Conservation (phyloP, 2,888 invertebrate genomes). For the Zeuzera pyrina region DNA sequence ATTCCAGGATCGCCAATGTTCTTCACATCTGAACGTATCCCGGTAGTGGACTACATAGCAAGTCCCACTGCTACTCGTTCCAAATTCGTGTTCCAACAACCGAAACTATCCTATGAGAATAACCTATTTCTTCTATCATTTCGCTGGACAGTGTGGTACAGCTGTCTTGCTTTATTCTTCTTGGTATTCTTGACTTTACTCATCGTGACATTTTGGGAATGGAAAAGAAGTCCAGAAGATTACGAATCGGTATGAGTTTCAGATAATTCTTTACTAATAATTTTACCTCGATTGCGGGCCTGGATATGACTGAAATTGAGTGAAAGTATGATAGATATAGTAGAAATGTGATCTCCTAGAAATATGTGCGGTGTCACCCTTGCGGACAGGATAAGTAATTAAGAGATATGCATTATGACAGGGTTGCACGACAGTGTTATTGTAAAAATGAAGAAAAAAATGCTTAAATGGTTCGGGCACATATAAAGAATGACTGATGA, state of each 20-base stretch:
- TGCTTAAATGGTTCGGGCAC: too few relatives aligned
- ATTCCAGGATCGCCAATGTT: constrained; percentile 76
- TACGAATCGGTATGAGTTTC: constrained; percentile 20
- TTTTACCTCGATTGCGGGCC: too few relatives aligned
- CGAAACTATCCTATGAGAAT: constrained; percentile 79
- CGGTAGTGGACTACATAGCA: constrained; percentile 77
- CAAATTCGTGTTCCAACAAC: constrained; percentile 81
- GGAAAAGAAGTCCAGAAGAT: constrained; percentile 32
- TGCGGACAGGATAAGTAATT: too few relatives aligned
- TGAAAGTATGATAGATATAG: too few relatives aligned
- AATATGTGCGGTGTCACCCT: too few relatives aligned
- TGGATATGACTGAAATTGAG: too few relatives aligned
- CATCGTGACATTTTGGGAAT: constrained; percentile 51
- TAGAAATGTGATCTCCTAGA: too few relatives aligned
- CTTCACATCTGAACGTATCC: constrained; percentile 73
- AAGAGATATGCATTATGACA: too few relatives aligned
- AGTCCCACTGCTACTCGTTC: constrained; percentile 79
- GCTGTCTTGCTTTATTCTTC: constrained; percentile 57
- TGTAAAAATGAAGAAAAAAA: too few relatives aligned
- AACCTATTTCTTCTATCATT: constrained; percentile 82
- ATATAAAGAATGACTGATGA: too few relatives aligned
- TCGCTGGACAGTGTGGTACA: constrained; percentile 76
- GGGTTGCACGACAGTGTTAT: too few relatives aligned
- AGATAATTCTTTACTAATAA: not conserved
- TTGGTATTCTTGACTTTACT: constrained; percentile 52